Conservation (phyloP, 2,888 invertebrate genomes). For the Diloba caeruleocephala region DNA sequence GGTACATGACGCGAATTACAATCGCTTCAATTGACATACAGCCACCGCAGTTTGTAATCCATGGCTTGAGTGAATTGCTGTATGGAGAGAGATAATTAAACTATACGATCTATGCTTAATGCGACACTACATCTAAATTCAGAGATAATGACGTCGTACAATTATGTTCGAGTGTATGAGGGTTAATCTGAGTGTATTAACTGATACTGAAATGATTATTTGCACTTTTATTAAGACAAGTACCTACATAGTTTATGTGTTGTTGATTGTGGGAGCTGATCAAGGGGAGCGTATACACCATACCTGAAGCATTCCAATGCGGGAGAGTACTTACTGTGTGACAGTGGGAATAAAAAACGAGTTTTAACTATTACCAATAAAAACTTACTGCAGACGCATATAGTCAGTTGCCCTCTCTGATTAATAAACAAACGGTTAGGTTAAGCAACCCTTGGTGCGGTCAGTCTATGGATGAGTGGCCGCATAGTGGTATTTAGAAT, state of each 20-base stretch:
- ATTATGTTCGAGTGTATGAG: constrained; percentile 36
- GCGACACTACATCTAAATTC: constrained; percentile 49
- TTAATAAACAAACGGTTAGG: no score
- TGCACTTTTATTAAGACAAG: neutral
- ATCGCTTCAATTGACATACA: constrained; percentile 70
- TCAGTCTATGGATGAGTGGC: no score
- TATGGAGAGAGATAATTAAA: constrained; percentile 70
- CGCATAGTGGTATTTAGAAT: no score
- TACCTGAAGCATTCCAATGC: no score
- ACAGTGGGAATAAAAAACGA: no score
- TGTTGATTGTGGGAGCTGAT: neutral
- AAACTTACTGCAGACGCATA: no score
- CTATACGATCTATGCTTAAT: constrained; percentile 53
- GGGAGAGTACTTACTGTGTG: no score
- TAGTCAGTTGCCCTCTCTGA: no score
- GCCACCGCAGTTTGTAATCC: constrained; percentile 64
- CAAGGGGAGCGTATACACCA: no score
- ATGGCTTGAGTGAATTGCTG: constrained; percentile 63
- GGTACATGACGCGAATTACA: constrained; percentile 58
- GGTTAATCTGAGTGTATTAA: constrained; percentile 39
- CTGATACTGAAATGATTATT: constrained; percentile 6
- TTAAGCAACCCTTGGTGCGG: no score
- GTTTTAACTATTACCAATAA: no score
- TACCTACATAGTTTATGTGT: neutral
- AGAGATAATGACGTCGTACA: constrained; percentile 42